Conservation (phyloP, 2,113 vertebrate species). For the Stegostoma tigrinum region DNA sequence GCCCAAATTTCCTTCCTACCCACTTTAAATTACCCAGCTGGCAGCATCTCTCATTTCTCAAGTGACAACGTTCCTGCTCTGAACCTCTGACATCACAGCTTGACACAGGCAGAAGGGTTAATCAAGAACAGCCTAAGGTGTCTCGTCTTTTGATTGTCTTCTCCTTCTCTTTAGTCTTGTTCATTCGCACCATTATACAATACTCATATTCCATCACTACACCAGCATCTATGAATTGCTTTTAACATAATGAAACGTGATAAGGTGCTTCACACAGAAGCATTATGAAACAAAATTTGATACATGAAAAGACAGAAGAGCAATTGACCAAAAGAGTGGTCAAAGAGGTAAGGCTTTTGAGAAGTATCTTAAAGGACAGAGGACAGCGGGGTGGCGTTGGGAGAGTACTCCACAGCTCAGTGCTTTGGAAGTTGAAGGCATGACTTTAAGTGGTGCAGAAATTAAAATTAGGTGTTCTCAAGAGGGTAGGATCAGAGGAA, state of each 20-base stretch:
- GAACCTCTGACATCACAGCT: neutral
- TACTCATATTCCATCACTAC: too few relatives aligned
- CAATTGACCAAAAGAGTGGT: too few relatives aligned
- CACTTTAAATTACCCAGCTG: neutral
- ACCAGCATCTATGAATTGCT: too few relatives aligned
- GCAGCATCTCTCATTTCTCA: neutral
- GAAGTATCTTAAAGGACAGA: too few relatives aligned
- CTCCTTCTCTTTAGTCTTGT: neutral
- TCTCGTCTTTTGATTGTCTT: neutral
- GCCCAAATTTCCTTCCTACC: too few relatives aligned
- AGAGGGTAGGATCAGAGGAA: neutral
- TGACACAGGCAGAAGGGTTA: neutral
- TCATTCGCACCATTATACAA: neutral
- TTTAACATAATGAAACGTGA: too few relatives aligned
- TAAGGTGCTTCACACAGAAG: too few relatives aligned
- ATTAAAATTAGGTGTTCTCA: neutral
- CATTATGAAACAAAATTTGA: too few relatives aligned
- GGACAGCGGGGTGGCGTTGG: neutral
- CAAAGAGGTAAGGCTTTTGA: too few relatives aligned
- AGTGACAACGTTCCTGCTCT: neutral
- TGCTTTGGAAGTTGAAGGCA: neutral
- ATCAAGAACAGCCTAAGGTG: neutral
- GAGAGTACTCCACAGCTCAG: neutral
- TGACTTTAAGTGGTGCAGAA: neutral
- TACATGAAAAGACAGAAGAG: too few relatives aligned